Evolutionary conservation across 2,113 vertebrate species (phyloP), one percentile per base, ranked within the genome.

Genomic region (Cynoglossus semilaevis): DNA sequence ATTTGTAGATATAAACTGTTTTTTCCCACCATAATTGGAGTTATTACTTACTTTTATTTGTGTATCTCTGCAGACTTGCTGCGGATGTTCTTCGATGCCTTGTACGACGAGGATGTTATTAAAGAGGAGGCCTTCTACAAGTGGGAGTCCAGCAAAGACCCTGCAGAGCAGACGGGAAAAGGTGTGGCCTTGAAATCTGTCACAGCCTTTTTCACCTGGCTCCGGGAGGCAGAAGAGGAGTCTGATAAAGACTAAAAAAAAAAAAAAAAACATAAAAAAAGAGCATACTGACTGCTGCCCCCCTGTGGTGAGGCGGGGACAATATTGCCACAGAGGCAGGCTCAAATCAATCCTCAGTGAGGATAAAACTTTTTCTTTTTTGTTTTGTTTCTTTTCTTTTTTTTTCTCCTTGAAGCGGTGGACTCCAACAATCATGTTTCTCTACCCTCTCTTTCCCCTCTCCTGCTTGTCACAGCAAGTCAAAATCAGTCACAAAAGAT

Each of bases 61-160:
- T 34, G 61, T 17, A 44, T 65, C n/a, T 12, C 15, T 67, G 37
- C 78, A 99, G 96, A 94, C 81, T 82, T 99, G 52, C 91, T 99
- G 71, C 91, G 94, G 68, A 95, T 92, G 92, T 98, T 99, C 85
- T 99, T 99, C 9, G 94, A 98, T 48, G 85, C 91, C 12, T 87
- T 99, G 38, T 99, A 99, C 1, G 96, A 99, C 0, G 96, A 98
- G 73, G 97, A 99, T 0, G 93, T 98, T 38, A 94, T 99, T 34
- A 97, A 96, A 74, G 97, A 99, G 85, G 96, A 98, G 1, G 93
- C 94, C 65, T 99, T 98, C 88, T 96, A 96, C 89, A 95, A 94
- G 63, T 99, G 96, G 97, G 96, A 99, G 85, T 92, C 92, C 51
- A 96, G 97, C 91, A 99, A 98, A 88, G 97, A 98, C 85, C 85